Percentiles rank a stretch among this genome's conserved stretches.
Evolutionary conservation across 2,797 vertebrate genomes (phyloP).

Genomic region (Yasuhikotakia modesta): DNA sequence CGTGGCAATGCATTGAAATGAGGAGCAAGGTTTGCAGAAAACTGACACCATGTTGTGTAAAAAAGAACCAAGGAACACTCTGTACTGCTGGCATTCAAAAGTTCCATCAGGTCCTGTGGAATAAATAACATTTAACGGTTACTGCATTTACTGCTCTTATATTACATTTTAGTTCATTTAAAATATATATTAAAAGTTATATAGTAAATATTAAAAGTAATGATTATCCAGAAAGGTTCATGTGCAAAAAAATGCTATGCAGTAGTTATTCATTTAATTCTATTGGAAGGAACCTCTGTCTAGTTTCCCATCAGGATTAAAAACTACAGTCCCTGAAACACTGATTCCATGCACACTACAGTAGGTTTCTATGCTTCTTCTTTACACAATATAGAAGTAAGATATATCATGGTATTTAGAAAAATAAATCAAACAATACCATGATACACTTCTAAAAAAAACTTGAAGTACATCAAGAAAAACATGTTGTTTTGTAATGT

Average conservation of each 20-base stretch:
- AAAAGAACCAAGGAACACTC: conserved; percentile 94
- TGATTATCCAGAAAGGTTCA: neutral
- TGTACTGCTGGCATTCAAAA: conserved; percentile 88
- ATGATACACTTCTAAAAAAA: too few species aligned
- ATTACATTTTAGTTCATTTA: too few species aligned
- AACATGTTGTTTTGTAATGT: too few species aligned
- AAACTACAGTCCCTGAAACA: neutral
- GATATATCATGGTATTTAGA: too few species aligned
- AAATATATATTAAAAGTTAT: too few species aligned
- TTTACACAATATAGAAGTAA: too few species aligned
- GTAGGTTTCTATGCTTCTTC: too few species aligned
- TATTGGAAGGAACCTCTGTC: neutral
- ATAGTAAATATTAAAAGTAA: too few species aligned
- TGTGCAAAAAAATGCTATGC: neutral
- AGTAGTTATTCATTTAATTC: too few species aligned
- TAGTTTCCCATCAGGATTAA: neutral
- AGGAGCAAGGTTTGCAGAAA: conserved; percentile 90
- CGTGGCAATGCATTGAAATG: conserved; percentile 94
- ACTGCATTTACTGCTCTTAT: neutral
- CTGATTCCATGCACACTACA: too few species aligned
- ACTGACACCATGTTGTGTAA: conserved; percentile 94
- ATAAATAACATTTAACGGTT: conserved; percentile 27
- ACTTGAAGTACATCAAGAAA: too few species aligned
- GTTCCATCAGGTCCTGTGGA: conserved; percentile 93
- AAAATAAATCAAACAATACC: too few species aligned